A percentile compares a stretch with the other conserved stretches of the same genome.
Evolutionary conservation across 2,888 invertebrate species (phyloP).

Genomic region (Kuschelorhynchus macadamiae): DNA sequence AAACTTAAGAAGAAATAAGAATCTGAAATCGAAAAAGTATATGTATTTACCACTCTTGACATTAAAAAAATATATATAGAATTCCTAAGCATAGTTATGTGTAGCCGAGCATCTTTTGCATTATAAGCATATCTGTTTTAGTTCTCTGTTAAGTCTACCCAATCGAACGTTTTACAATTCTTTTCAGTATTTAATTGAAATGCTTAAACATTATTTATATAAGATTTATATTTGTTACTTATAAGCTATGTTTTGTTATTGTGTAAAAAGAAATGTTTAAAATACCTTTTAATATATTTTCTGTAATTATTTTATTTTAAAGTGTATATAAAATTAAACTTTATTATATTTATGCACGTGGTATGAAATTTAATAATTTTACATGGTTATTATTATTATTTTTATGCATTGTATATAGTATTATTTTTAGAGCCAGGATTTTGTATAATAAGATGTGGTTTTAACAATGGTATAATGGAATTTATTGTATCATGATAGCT

Average conservation of each 20-base stretch:
- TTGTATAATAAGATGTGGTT: slow-evolving; percentile 59
- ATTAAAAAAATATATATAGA: neutral
- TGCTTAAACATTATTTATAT: slow-evolving; percentile 34
- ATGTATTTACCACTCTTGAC: no score
- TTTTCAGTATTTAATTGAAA: slow-evolving; percentile 32
- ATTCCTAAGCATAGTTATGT: neutral
- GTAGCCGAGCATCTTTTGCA: no score
- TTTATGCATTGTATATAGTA: slow-evolving; percentile 59
- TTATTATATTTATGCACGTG: slow-evolving; percentile 34
- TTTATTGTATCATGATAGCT: slow-evolving; percentile 62
- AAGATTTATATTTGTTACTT: slow-evolving; percentile 41
- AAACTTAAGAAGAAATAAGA: no score
- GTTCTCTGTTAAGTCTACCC: slow-evolving; percentile 9
- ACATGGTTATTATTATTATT: slow-evolving; percentile 25
- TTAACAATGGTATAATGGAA: slow-evolving; percentile 59
- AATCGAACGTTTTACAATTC: slow-evolving; percentile 24
- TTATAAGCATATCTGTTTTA: slow-evolving; percentile 8
- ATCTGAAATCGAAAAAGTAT: no score
- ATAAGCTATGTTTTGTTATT: slow-evolving; percentile 28
- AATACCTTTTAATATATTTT: slow-evolving; percentile 50
- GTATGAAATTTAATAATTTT: slow-evolving; percentile 37
- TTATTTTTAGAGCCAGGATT: slow-evolving; percentile 57
- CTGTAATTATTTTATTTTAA: slow-evolving; percentile 45
- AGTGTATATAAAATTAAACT: slow-evolving; percentile 42
- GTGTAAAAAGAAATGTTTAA: slow-evolving; percentile 36